These are phyloP conservation scores for Lithosia quadra DNA, from an alignment of 2,888 invertebrate genomes.

Conservation along the genomic window DNA sequence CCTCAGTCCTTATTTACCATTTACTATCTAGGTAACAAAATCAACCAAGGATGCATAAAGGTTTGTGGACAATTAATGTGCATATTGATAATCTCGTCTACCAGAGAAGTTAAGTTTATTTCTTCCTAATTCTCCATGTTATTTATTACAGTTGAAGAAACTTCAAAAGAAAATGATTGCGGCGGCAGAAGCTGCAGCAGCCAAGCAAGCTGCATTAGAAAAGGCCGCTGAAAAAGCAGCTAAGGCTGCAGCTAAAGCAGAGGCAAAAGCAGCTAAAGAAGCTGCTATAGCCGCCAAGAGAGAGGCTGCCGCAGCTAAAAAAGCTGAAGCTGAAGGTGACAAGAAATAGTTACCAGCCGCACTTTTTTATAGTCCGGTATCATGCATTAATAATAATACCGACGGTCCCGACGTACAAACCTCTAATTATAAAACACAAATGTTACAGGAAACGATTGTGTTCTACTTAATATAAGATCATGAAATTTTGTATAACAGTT, in stretches of 20 bases:
- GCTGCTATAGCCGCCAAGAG: slow-evolving; percentile 37
- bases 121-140: slow-evolving; percentile 18
- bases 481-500: no score
- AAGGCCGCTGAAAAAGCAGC: slow-evolving; percentile 31
- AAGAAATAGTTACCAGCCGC: background rate
- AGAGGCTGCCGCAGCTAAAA: background rate
- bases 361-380: no score
- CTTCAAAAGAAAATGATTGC: slow-evolving; percentile 69
- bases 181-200: slow-evolving; percentile 49
- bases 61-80: background rate
- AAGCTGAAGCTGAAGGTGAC: background rate
- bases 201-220: slow-evolving; percentile 24
- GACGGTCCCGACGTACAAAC: no score
- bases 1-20: slow-evolving; percentile 17
- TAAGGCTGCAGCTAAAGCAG: slow-evolving; percentile 26
- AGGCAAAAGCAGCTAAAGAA: slow-evolving; percentile 34
- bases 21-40: no score
- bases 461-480: no score
- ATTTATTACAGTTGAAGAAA: slow-evolving; percentile 67
- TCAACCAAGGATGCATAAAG: background rate
- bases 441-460: no score
- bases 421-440: no score
- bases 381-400: no score
- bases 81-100: background rate
- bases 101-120: background rate